These are phyloP conservation scores for Hanleya hanleyi DNA, from an alignment of 2,888 invertebrate species.

Conservation along the genomic window DNA sequence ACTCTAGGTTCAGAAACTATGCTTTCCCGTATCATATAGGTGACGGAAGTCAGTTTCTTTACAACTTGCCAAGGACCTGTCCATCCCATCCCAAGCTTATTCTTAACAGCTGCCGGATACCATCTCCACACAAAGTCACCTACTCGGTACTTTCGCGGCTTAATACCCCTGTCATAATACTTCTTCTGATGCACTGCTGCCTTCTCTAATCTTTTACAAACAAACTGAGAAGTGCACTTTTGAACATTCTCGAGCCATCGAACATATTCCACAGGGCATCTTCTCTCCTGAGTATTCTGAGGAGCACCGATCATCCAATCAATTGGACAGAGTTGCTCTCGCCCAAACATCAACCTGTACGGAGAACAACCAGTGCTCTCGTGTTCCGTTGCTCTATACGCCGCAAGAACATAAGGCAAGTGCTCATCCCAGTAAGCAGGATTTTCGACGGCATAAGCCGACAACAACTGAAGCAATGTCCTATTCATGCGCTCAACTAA, in stretches of 20 bases:
- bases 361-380: neutral
- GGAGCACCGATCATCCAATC: neutral
- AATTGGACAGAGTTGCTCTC: neutral
- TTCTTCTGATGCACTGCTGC: slow-evolving; percentile 19
- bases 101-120: slow-evolving; percentile 20
- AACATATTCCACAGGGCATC: slow-evolving; percentile 17
- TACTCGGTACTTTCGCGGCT: slow-evolving; percentile 11
- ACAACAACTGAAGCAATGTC: neutral
- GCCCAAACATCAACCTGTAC: neutral
- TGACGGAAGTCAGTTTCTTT: slow-evolving; percentile 9
- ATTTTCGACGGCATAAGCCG: neutral
- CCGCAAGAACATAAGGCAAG: neutral
- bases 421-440: neutral
- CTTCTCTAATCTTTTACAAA: neutral
- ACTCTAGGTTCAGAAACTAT: neutral
- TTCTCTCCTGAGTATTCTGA: neutral
- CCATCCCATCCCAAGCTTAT: slow-evolving; percentile 26
- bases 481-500: neutral
- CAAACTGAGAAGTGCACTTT: slow-evolving; percentile 1
- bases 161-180: slow-evolving; percentile 13
- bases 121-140: slow-evolving; percentile 28
- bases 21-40: slow-evolving; percentile 10
- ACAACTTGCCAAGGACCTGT: slow-evolving; percentile 26
- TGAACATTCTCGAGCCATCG: slow-evolving; percentile 12
- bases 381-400: neutral